Conservation (phyloP, 2,797 vertebrate species). For the Chloroceryle amazona region DNA sequence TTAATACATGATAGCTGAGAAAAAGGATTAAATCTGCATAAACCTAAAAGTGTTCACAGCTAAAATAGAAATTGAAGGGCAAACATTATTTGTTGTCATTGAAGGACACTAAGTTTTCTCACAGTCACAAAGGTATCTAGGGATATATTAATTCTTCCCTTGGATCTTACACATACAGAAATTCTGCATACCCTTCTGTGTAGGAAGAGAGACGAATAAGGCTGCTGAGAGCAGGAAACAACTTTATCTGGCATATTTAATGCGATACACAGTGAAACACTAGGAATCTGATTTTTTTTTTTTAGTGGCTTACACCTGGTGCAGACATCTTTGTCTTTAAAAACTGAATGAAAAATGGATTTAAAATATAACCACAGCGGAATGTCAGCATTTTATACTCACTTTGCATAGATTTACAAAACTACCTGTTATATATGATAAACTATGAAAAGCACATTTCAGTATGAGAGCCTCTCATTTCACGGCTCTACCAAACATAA, state of each 20-base stretch:
- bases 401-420: background rate
- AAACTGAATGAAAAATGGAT: background rate
- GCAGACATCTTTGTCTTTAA: background rate
- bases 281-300: background rate
- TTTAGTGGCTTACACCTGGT: background rate
- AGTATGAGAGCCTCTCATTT: background rate
- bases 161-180: background rate
- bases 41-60: background rate
- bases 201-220: background rate
- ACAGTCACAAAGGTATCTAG: background rate
- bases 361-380: background rate
- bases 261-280: background rate
- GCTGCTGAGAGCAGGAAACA: background rate
- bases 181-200: background rate
- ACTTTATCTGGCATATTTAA: background rate
- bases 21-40: constrained; percentile 48
- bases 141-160: constrained; percentile 31
- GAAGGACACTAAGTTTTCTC: constrained; percentile 24
- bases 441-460: background rate
- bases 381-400: background rate
- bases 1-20: constrained; percentile 29
- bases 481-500: background rate
- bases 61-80: constrained; percentile 20
- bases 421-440: background rate
- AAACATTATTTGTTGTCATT: constrained; percentile 24